A percentile compares a stretch with the other conserved stretches of the same genome.
Conservation (phyloP, 2,113 vertebrate genomes). For the Benitochromis conjunctus region DNA sequence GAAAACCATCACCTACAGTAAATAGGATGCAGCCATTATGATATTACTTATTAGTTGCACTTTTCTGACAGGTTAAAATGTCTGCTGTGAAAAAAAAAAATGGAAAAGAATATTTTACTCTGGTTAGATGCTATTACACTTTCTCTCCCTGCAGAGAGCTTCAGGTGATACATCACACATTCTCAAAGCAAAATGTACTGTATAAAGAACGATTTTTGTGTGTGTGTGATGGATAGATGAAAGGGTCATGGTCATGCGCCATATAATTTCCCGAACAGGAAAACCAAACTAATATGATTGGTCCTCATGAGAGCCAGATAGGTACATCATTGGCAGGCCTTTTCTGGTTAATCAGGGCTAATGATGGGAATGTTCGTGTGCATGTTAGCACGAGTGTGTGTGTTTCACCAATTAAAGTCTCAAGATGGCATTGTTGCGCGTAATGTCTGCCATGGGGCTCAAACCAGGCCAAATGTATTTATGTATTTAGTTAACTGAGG, state of each 20-base stretch:
- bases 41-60: not conserved
- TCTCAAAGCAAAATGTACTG: not conserved
- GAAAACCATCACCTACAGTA: not conserved
- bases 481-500: constrained; percentile 69
- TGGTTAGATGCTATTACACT: not conserved
- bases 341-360: constrained; percentile 43
- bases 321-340: constrained; percentile 36
- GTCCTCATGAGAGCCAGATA: constrained; percentile 27
- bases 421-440: constrained; percentile 52
- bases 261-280: constrained; percentile 11
- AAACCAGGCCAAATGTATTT: constrained; percentile 69
- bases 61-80: not conserved
- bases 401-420: constrained; percentile 60
- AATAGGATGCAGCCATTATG: constrained; percentile 17
- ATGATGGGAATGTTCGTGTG: constrained; percentile 41
- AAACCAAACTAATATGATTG: constrained; percentile 61
- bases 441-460: constrained; percentile 66
- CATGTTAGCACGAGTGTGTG: constrained; percentile 27
- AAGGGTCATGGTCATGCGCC: not conserved
- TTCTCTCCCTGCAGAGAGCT: not conserved
- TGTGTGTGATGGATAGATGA: not conserved
- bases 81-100: not conserved
- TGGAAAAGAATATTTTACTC: not conserved
- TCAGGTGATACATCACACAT: not conserved
- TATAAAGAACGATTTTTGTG: not conserved